Base-by-base conservation (phyloP, 2,888 invertebrate species). In the Melitaea athalia region DNA sequence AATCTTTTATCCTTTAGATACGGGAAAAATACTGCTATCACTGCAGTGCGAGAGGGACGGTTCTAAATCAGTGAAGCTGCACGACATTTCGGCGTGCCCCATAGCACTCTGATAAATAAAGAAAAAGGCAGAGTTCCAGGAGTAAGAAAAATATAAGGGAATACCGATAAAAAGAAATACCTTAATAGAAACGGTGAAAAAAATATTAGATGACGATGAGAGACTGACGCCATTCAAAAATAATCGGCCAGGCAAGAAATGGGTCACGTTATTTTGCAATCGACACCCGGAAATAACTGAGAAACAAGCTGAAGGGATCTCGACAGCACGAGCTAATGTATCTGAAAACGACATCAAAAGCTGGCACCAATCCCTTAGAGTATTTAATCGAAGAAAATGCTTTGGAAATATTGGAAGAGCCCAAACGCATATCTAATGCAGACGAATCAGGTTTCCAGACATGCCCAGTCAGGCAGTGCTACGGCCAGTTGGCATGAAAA, bases 331-430 rank as follows among this genome's bases (percentile, higher is more conserved):
- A 72, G 79, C 78, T 10, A 61, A 72, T 64, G 76, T 81, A 12
- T 78, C 77, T 59, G 76, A 82, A 76, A 69, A 79, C 69, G 68
- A 68, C 7, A 78, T 83, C 31, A 74, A 77, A 69, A 38, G 69
- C 38, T 84, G 82, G 83, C 82, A 81, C 76, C 42, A 42, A 68
- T 72, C 78, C 52, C 62, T 82, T 14, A 62, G 61, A 72, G 59
- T 78, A 72, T 73, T 73, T 80, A 60, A 71, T 65, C 14, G 68
- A 72, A 47, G 72, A 72, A 69, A 59, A 77, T 12, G 71, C 71
- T 59, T 57, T 55, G 69, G 78, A 79, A 63, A 76, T 81, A 67
- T 72, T 79, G 8, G 71, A 72, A 31, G 71, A 76, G 53, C 76
- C 78, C 5, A 63, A 63, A 64, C 72, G 79, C 63, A 77, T 81